Base-by-base conservation (phyloP, 2,113 vertebrate genomes). In the Microtus pennsylvanicus region DNA sequence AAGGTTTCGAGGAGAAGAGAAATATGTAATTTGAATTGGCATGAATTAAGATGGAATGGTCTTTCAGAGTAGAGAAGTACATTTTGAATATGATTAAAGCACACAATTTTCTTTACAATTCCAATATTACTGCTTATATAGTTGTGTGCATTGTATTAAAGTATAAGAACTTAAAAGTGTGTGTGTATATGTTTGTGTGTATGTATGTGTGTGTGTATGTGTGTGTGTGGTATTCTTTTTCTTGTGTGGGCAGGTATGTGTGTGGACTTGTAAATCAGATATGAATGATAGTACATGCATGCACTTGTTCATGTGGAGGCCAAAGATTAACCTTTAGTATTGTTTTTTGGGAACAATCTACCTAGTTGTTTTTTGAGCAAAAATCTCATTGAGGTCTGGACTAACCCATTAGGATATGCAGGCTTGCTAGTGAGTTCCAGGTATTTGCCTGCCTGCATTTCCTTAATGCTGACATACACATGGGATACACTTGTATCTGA, bases 41-140 rank as follows among this genome's bases (percentile, higher is more conserved):
- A 80, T 28, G 67, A 70, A 85, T 90, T 74, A 92, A 90, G 90
- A 90, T 61, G 67, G 33, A 67, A 74, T 70, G 74, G 77, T 26
- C 21, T 87, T 52, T 55, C 12, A 28, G 33, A 26, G 13, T 47
- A 55, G 55, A 70, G n/a, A 72, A 91, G 50, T 35, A 28, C 38
- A 11, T 87, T 76, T 61, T 58, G 8, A 89, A 76, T 33, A 63
- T 13, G 17, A 92, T 47, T 0, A 22, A 87, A 38, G 70, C 11
- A 75, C 38, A 69, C 47, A 9, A 38, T 94, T 87, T 87, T 97
- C 55, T 81, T 92, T 61, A 19, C 24, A 58, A 38, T 90, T 67
- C 45, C 26, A 72, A 52, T 45, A 24, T 33, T 11, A 5, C 55
- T 67, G 0, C 74, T 72, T 72, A 80, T 75, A 55, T 33, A 74